These are phyloP conservation scores for Oscheius sp. DNA, from an alignment of 2,888 invertebrate genomes.

Conservation along the genomic window DNA sequence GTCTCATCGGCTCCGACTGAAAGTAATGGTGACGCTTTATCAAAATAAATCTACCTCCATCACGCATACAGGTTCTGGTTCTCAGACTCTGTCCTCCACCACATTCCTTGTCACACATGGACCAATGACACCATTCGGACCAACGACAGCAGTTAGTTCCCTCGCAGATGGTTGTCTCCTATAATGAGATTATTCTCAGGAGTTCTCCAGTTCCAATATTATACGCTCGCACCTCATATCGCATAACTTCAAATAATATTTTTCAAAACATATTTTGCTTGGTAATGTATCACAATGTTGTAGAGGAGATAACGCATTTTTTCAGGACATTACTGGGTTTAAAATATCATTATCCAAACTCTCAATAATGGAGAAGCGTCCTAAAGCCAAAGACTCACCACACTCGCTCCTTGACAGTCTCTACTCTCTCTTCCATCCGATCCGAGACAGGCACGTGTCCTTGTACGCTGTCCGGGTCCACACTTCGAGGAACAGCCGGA, in stretches of 20 bases:
- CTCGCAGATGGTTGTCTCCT: slow-evolving; percentile 61
- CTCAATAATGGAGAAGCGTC: background rate
- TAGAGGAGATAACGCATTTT: background rate
- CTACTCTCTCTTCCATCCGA: slow-evolving; percentile 59
- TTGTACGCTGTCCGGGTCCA: slow-evolving; percentile 62
- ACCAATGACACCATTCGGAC: slow-evolving; percentile 68
- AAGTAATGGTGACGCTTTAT: background rate
- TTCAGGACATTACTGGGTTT: background rate
- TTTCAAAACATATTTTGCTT: background rate
- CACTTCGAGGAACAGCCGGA: slow-evolving; percentile 60
- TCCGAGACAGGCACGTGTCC: slow-evolving; percentile 60
- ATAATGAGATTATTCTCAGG: background rate
- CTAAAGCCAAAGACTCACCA: slow-evolving; percentile 36
- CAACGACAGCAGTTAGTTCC: slow-evolving; percentile 63
- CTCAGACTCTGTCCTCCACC: slow-evolving; percentile 63
- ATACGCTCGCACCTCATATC: no score
- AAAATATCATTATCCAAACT: no score
- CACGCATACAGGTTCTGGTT: slow-evolving; percentile 59
- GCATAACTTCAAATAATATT: background rate
- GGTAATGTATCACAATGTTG: background rate
- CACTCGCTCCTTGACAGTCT: slow-evolving; percentile 61
- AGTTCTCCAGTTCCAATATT: background rate
- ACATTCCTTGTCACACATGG: slow-evolving; percentile 66
- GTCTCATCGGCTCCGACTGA: slow-evolving; percentile 43
- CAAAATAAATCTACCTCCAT: slow-evolving; percentile 40